Evolutionary conservation across 2,888 invertebrate species (phyloP).

Genomic region (Eurytoma adleriae): DNA sequence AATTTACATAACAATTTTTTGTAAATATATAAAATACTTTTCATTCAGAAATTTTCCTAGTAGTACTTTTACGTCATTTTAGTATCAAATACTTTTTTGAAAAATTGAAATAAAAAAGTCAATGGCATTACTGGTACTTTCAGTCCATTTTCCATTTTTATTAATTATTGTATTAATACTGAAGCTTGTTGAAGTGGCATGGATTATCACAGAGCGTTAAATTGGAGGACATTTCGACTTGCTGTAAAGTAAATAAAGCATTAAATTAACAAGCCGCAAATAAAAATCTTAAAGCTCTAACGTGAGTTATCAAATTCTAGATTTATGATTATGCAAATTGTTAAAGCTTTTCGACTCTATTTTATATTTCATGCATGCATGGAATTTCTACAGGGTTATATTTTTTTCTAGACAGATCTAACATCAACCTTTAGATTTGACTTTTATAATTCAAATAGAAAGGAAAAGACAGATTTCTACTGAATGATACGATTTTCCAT

Average conservation of each 20-base stretch:
- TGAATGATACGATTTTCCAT: constrained; percentile 25
- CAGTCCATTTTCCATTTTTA: too few relatives aligned
- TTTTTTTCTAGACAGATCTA: constrained; percentile 1
- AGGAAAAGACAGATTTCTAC: too few relatives aligned
- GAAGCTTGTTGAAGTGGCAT: constrained; percentile 30
- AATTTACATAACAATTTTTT: too few relatives aligned
- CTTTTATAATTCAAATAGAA: not conserved
- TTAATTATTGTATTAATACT: not conserved
- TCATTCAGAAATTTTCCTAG: too few relatives aligned
- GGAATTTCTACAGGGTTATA: not conserved
- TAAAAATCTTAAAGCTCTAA: constrained; percentile 40
- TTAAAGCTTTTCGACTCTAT: constrained; percentile 5
- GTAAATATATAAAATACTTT: too few relatives aligned
- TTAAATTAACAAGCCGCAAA: constrained; percentile 24
- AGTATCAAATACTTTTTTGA: too few relatives aligned
- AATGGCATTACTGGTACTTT: too few relatives aligned
- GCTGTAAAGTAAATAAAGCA: constrained; percentile 34
- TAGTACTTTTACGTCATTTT: too few relatives aligned
- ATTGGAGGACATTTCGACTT: not conserved
- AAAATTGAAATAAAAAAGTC: too few relatives aligned
- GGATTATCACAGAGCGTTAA: constrained; percentile 38
- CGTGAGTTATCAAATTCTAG: constrained; percentile 25
- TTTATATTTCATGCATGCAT: constrained; percentile 46
- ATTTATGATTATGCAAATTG: not conserved
- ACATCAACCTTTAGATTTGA: constrained; percentile 13